phyloP scores from a whole-genome alignment of 2,113 vertebrate genomes.

The Recurvirostra avosetta region DNA sequence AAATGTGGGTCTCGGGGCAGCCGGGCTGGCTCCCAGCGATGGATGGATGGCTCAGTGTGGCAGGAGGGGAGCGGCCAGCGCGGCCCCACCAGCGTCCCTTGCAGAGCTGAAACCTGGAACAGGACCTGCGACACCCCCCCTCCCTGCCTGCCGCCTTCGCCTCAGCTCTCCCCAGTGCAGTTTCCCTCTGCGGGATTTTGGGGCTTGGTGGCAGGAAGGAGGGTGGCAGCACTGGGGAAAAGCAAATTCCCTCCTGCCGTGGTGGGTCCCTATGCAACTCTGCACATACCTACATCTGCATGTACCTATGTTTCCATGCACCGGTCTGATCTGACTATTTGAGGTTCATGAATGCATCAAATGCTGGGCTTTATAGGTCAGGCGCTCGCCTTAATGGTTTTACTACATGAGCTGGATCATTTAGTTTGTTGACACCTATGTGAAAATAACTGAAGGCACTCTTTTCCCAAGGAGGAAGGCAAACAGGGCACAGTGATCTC shows the following conservation, averaged over 20 bases:
- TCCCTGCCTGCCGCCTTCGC: not conserved
- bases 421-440: not conserved
- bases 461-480: not conserved
- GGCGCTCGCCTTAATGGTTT: not conserved
- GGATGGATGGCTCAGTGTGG: rapidly evolving
- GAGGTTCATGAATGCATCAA: not conserved
- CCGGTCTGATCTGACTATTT: rapidly evolving
- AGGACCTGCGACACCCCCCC: not conserved
- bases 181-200: not conserved
- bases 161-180: rapidly evolving
- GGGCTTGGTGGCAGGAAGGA: not conserved
- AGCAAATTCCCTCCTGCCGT: not conserved
- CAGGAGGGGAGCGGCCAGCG: not conserved
- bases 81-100: not conserved
- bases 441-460: not conserved
- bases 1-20: not conserved
- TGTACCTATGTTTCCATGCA: rapidly evolving
- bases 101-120: not conserved
- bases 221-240: not conserved
- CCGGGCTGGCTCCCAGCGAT: not conserved
- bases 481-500: not conserved
- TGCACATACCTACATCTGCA: not conserved
- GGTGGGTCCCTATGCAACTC: not conserved
- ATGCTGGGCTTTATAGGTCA: not conserved
- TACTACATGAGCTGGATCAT: not conserved